phyloP scores from a whole-genome alignment of 2,797 vertebrate species.

The Uromys caudimaculatus region DNA sequence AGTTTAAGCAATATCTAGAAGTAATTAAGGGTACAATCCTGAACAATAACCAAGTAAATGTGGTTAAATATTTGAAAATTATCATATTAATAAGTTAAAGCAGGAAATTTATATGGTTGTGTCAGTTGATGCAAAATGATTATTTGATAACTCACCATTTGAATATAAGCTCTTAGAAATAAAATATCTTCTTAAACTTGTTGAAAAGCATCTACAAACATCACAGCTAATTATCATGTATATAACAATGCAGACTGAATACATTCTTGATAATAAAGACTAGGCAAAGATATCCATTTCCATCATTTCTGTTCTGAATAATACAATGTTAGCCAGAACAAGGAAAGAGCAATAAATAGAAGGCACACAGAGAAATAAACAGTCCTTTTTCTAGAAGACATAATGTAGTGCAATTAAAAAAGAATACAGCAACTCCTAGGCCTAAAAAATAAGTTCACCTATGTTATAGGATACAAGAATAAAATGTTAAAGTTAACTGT shows the following conservation, averaged over 20 bases:
- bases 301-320: not conserved
- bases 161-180: not conserved
- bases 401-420: not conserved
- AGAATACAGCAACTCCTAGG: not conserved
- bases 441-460: not conserved
- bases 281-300: not conserved
- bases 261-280: not conserved
- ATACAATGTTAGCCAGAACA: not conserved
- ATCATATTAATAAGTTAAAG: not conserved
- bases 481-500: not conserved
- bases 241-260: not conserved
- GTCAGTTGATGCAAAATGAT: not conserved
- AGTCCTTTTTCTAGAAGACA: not conserved
- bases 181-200: not conserved
- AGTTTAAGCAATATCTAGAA: not conserved
- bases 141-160: not conserved
- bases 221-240: not conserved
- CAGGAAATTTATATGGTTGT: not conserved
- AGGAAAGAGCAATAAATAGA: not conserved
- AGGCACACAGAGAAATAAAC: not conserved
- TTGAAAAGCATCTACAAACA: conserved; percentile 1
- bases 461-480: not conserved
- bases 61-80: conserved; percentile 1
- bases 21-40: not conserved
- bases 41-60: not conserved